phyloP scores from a whole-genome alignment of 2,888 invertebrate genomes.

The Oligia fasciuncula region DNA sequence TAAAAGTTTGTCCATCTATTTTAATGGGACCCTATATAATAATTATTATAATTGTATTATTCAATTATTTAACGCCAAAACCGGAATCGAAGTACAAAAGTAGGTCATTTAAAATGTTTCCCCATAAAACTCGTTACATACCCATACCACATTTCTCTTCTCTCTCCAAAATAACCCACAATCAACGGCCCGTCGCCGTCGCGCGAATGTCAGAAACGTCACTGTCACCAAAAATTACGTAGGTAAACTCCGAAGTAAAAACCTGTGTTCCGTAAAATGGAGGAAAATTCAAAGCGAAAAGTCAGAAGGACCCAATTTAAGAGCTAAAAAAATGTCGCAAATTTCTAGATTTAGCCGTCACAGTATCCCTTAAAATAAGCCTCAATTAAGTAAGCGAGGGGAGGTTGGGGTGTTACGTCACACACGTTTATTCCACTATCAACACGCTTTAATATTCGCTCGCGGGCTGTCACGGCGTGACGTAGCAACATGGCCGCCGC shows the following conservation, averaged over 20 bases:
- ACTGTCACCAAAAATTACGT: slow-evolving; percentile 47
- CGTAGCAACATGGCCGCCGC: slow-evolving; percentile 75
- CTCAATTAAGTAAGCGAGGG: slow-evolving; percentile 57
- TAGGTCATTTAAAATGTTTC: neutral
- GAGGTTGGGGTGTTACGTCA: slow-evolving; percentile 54
- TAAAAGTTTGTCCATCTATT: no score
- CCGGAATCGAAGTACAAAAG: neutral
- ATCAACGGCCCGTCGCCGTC: slow-evolving; percentile 25
- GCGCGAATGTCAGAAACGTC: slow-evolving; percentile 12
- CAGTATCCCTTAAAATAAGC: slow-evolving; percentile 50
- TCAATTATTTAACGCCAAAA: neutral
- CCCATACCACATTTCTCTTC: neutral
- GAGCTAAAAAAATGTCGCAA: slow-evolving; percentile 9
- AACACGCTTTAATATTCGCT: slow-evolving; percentile 68
- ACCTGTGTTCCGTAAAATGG: slow-evolving; percentile 33
- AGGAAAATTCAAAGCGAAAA: slow-evolving; percentile 25
- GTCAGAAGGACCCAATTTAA: slow-evolving; percentile 22
- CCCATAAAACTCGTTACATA: neutral
- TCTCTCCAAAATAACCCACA: slow-evolving; percentile 30
- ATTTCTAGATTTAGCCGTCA: slow-evolving; percentile 18
- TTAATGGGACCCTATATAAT: no score
- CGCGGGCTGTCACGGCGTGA: slow-evolving; percentile 69
- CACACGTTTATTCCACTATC: slow-evolving; percentile 64
- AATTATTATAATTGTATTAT: no score
- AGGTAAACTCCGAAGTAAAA: slow-evolving; percentile 50